phyloP scores from a whole-genome alignment of 2,797 vertebrate species.

The Cossypha dichroa region DNA sequence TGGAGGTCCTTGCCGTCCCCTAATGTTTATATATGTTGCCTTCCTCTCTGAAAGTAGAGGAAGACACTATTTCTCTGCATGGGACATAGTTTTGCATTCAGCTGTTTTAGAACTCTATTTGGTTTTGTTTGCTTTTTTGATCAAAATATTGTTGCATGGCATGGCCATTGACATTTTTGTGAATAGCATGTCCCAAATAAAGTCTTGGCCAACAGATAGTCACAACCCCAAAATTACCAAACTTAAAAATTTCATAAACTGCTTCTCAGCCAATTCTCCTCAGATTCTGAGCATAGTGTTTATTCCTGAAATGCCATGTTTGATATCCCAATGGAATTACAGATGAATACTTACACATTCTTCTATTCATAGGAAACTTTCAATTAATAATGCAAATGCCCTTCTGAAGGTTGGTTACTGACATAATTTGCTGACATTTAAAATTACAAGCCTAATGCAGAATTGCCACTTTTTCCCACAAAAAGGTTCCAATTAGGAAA shows the following conservation, averaged over 20 bases:
- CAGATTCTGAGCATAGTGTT: neutral
- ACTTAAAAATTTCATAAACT: neutral
- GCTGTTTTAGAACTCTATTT: neutral
- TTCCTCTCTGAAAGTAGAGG: neutral
- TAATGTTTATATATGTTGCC: neutral
- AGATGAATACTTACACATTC: neutral
- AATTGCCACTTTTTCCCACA: neutral
- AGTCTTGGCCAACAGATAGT: neutral
- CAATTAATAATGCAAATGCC: neutral
- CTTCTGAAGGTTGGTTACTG: neutral
- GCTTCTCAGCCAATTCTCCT: neutral
- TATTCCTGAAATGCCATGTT: neutral
- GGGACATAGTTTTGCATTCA: neutral
- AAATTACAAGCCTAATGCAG: neutral
- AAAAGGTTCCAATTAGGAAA: conserved; percentile 24
- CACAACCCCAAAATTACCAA: neutral
- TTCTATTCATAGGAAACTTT: neutral
- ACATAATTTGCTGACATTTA: conserved; percentile 5
- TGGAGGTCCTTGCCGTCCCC: accelerated
- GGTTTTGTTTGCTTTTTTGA: neutral
- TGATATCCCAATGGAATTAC: neutral
- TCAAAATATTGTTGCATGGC: neutral
- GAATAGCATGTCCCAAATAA: neutral
- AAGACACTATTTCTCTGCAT: neutral
- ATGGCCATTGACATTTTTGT: neutral